Percentiles rank a stretch among this genome's conserved stretches.
Evolutionary conservation across 2,888 invertebrate species (phyloP).

Genomic region (Sylvicola fuscatus): DNA sequence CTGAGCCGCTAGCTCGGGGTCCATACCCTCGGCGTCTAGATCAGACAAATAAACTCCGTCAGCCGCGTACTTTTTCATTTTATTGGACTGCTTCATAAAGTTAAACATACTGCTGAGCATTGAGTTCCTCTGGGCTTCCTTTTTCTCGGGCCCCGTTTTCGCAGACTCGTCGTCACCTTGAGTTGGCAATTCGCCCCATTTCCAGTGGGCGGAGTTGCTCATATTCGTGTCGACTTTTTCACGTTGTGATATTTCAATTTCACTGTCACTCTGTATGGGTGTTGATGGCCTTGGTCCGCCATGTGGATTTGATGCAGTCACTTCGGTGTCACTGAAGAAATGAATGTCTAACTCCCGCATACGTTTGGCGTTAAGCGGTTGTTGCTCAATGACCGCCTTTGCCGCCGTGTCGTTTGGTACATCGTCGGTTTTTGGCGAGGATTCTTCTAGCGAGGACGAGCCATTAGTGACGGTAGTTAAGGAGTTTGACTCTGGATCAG

Average conservation of each 20-base stretch:
- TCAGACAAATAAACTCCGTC: slow-evolving; percentile 81
- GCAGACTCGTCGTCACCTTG: slow-evolving; percentile 7
- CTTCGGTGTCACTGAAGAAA: slow-evolving; percentile 86
- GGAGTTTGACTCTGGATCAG: slow-evolving; percentile 10
- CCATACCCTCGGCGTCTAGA: slow-evolving; percentile 68
- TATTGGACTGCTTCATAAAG: slow-evolving; percentile 65
- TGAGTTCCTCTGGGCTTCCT: slow-evolving; percentile 30
- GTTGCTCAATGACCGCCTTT: neutral
- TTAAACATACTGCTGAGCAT: slow-evolving; percentile 84
- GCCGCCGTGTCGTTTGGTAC: neutral
- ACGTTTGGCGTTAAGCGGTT: slow-evolving; percentile 9
- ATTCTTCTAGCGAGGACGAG: slow-evolving; percentile 19
- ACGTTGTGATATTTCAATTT: slow-evolving; percentile 48
- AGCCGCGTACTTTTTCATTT: slow-evolving; percentile 32
- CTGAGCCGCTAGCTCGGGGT: slow-evolving; percentile 78
- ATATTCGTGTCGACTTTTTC: slow-evolving; percentile 19
- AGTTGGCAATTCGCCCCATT: slow-evolving; percentile 70
- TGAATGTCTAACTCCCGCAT: slow-evolving; percentile 47
- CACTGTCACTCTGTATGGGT: slow-evolving; percentile 86
- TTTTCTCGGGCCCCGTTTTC: slow-evolving; percentile 2
- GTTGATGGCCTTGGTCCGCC: slow-evolving; percentile 52
- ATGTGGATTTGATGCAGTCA: slow-evolving; percentile 31
- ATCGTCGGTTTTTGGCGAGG: slow-evolving; percentile 17
- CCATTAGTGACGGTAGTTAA: slow-evolving; percentile 8
- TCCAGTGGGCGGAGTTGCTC: slow-evolving; percentile 40